A percentile compares a stretch with the other conserved stretches of the same genome.
Evolutionary conservation across 1,140 invertebrate species (phyloP).

Genomic region (Euglossa dilemma): DNA sequence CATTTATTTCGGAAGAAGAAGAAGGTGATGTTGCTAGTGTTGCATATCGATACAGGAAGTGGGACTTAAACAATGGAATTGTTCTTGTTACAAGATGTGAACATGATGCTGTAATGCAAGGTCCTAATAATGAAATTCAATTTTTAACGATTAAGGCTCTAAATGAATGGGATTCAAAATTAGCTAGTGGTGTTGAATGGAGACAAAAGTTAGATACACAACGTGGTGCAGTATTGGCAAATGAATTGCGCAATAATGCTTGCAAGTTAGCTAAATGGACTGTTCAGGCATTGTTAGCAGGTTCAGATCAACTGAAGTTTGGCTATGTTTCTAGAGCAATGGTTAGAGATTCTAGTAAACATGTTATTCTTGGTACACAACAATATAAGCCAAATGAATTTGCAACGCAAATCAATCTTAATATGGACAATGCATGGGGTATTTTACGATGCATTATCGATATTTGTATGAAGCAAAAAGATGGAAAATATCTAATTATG

Average conservation of each 20-base stretch:
- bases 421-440: constrained; percentile 99
- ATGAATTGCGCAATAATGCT: constrained; percentile 98
- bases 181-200: constrained; percentile 98
- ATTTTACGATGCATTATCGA: constrained; percentile 99
- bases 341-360: constrained; percentile 96
- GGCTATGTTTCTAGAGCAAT: constrained; percentile 98
- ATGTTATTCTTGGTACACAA: constrained; percentile 98
- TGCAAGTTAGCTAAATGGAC: constrained; percentile 99
- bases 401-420: constrained; percentile 98
- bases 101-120: constrained; percentile 96
- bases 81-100: constrained; percentile 96
- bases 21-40: constrained; percentile 97
- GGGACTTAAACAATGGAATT: constrained; percentile 97
- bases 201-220: constrained; percentile 98
- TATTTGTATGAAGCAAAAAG: constrained; percentile 98
- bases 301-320: constrained; percentile 99
- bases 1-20: constrained; percentile 96
- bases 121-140: constrained; percentile 95
- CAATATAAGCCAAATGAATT: constrained; percentile 99
- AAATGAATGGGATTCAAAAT: constrained; percentile 99
- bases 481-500: constrained; percentile 99
- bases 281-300: constrained; percentile 96
- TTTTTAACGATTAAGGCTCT: constrained; percentile 98
- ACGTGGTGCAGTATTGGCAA: constrained; percentile 98
- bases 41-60: constrained; percentile 98